phyloP scores from a whole-genome alignment of 1,140 invertebrate genomes.

The Ostrea denselamellosa region DNA sequence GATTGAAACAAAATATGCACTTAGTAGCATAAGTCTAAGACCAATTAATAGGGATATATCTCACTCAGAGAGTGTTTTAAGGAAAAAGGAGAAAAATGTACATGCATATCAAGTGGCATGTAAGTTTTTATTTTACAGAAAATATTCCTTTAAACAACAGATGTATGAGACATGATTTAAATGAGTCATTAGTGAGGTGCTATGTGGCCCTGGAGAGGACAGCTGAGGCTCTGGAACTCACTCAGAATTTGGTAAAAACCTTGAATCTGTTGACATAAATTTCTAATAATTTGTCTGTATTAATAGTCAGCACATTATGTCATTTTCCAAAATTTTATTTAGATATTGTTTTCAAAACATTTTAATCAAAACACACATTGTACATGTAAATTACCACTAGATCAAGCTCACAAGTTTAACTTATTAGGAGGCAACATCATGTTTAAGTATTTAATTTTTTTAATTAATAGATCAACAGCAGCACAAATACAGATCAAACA shows the following conservation, averaged over 20 bases:
- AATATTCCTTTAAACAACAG: conserved; percentile 10
- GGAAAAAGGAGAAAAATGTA: too few relatives aligned
- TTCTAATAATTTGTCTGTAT: not conserved
- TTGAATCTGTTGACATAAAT: not conserved
- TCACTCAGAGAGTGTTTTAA: too few relatives aligned
- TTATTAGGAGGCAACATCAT: not conserved
- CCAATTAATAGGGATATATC: too few relatives aligned
- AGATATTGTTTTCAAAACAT: not conserved
- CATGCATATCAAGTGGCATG: too few relatives aligned
- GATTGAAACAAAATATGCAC: too few relatives aligned
- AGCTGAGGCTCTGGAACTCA: conserved; percentile 26
- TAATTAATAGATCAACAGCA: not conserved
- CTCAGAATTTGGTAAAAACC: conserved; percentile 23
- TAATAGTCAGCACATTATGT: not conserved
- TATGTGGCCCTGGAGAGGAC: conserved; percentile 14
- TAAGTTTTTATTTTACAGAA: conserved; percentile 23
- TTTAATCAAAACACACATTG: not conserved
- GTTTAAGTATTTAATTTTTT: not conserved
- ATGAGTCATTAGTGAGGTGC: conserved; percentile 33
- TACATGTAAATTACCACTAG: not conserved
- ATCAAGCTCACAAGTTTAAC: not conserved
- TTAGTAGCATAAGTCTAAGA: too few relatives aligned
- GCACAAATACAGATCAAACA: conserved; percentile 7
- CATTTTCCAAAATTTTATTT: not conserved
- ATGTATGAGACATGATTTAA: conserved; percentile 43